A percentile compares a stretch with the other conserved stretches of the same genome.
Evolutionary conservation across 2,797 vertebrate genomes (phyloP).

Genomic region (Gymnodraco acuticeps): DNA sequence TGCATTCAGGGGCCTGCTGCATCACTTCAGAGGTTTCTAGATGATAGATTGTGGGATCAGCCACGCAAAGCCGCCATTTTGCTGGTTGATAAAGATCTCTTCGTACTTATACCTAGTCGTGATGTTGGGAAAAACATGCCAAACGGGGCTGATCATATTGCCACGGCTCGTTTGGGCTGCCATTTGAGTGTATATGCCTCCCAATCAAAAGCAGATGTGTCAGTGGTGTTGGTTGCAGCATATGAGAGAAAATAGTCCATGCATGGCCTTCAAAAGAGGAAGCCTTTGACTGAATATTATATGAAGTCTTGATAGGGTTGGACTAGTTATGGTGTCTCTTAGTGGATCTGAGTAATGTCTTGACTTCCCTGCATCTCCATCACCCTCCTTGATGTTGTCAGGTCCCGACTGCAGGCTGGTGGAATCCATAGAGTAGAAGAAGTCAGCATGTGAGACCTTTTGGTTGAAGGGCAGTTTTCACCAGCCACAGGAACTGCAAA

Average conservation of each 20-base stretch:
- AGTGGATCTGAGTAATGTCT: neutral
- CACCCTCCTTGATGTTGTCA: neutral
- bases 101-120: conserved; percentile 42
- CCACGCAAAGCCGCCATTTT: conserved; percentile 81
- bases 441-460: conserved; percentile 4
- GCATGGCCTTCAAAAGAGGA: neutral
- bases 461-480: conserved; percentile 13
- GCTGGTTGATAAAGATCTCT: conserved; percentile 74
- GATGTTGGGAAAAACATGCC: conserved; percentile 50
- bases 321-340: neutral
- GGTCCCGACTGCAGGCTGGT: conserved; percentile 4
- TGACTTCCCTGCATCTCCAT: conserved; percentile 15
- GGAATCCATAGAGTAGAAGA: neutral
- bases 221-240: conserved; percentile 10
- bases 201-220: conserved; percentile 12
- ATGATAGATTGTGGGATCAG: conserved; percentile 64
- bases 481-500: conserved; percentile 25
- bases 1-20: conserved; percentile 45
- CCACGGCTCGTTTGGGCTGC: neutral
- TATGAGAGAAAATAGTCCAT: neutral
- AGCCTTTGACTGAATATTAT: conserved; percentile 34
- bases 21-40: conserved; percentile 45
- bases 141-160: conserved; percentile 13
- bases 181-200: neutral
- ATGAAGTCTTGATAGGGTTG: conserved; percentile 19